A percentile compares a stretch with the other conserved stretches of the same genome.
Conservation (phyloP, 2,113 vertebrate genomes). For the Lota lota region DNA sequence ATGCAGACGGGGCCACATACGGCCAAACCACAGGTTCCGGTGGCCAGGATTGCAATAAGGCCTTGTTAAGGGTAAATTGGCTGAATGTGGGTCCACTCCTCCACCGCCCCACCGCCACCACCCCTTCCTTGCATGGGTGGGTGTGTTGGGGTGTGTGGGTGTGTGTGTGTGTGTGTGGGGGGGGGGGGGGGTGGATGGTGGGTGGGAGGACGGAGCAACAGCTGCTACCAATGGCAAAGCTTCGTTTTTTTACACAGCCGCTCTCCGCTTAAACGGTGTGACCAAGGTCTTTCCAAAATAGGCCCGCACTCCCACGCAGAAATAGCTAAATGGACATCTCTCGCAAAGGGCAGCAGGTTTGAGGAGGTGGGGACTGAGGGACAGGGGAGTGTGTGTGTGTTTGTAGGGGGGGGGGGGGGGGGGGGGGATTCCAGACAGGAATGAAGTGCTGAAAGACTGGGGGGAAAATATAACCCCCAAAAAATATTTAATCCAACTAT, state of each 20-base stretch:
- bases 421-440: too few species aligned
- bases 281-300: conserved; percentile 70
- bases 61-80: conserved; percentile 80
- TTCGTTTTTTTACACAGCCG: conserved; percentile 51
- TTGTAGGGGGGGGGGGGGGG: too few species aligned
- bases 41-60: conserved; percentile 76
- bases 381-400: too few species aligned
- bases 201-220: conserved; percentile 66
- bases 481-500: conserved; percentile 24
- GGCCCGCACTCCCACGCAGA: conserved; percentile 55
- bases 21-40: conserved; percentile 61
- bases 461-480: too few species aligned
- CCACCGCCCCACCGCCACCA: conserved; percentile 59
- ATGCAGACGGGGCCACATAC: conserved; percentile 56
- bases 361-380: not conserved
- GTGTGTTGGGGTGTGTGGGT: too few species aligned
- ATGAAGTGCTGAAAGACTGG: conserved; percentile 37
- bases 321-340: conserved; percentile 67
- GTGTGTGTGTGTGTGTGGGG: too few species aligned
- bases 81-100: conserved; percentile 78
- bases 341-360: conserved; percentile 65
- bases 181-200: too few species aligned
- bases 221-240: conserved; percentile 74
- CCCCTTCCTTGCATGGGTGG: too few species aligned
- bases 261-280: conserved; percentile 56